Percentiles rank a stretch among this genome's conserved stretches.
Conservation (phyloP, 2,113 vertebrate species). For the Myiozetetes cayanensis region DNA sequence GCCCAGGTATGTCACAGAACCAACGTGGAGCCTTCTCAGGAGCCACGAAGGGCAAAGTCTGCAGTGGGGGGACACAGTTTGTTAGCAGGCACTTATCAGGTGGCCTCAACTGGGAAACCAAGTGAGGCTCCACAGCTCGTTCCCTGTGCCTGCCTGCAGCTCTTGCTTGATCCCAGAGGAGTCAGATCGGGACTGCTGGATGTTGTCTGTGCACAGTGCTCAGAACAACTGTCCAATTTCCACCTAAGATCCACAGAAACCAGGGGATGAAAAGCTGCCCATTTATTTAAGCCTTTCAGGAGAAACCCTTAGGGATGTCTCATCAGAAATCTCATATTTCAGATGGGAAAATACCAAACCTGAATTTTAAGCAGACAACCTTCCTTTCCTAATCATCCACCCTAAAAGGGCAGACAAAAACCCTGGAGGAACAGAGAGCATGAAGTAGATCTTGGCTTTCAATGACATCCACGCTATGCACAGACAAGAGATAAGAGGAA, state of each 20-base stretch:
- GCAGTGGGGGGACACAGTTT: neutral
- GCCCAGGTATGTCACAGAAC: neutral
- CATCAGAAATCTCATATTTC: neutral
- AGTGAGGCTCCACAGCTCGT: accelerated
- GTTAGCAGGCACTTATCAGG: neutral
- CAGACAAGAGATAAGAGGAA: neutral
- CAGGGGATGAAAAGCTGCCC: neutral
- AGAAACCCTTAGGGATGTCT: neutral
- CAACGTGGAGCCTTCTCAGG: neutral
- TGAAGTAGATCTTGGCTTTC: neutral
- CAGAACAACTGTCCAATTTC: neutral
- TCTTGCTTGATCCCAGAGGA: neutral
- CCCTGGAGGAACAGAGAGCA: neutral
- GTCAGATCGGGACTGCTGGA: neutral
- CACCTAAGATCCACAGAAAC: neutral
- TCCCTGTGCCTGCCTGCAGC: neutral
- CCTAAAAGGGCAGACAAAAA: neutral
- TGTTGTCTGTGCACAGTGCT: too few relatives aligned
- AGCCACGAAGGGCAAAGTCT: neutral
- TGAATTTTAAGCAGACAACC: neutral
- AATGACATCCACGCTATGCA: neutral
- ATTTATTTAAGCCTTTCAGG: neutral
- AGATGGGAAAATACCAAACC: neutral
- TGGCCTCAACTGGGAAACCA: neutral
- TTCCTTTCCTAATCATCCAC: neutral